These are phyloP conservation scores for Charaxes varanes DNA, from an alignment of 1,140 invertebrate species.

Conservation along the genomic window DNA sequence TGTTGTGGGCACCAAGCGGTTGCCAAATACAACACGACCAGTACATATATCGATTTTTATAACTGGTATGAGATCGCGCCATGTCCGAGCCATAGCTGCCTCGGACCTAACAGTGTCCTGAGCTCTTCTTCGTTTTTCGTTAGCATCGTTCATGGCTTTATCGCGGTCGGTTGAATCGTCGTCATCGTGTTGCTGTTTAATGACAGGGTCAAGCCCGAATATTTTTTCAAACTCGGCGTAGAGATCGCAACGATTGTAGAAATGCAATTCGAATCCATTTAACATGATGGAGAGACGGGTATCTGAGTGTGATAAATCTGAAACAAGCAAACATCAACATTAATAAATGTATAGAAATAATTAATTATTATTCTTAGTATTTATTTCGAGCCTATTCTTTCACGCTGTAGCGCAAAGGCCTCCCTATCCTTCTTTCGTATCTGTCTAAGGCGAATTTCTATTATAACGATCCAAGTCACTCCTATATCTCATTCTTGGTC, in stretches of 20 bases:
- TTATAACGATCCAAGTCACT: too few species aligned
- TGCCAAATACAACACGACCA: slow-evolving; percentile 96
- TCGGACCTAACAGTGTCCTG: slow-evolving; percentile 81
- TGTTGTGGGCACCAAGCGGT: slow-evolving; percentile 94
- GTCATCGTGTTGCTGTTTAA: slow-evolving; percentile 78
- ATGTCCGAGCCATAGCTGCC: slow-evolving; percentile 87
- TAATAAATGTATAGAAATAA: too few species aligned
- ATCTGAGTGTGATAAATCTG: slow-evolving; percentile 96
- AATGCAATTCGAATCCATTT: slow-evolving; percentile 96
- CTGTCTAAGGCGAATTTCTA: too few species aligned
- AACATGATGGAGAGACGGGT: slow-evolving; percentile 94
- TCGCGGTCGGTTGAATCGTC: slow-evolving; percentile 68
- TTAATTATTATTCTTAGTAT: too few species aligned
- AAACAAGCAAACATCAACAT: slow-evolving; percentile 32
- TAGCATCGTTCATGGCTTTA: slow-evolving; percentile 77
- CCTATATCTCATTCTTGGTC: too few species aligned
- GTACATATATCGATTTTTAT: slow-evolving; percentile 95
- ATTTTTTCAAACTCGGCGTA: slow-evolving; percentile 92
- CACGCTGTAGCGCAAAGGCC: too few species aligned
- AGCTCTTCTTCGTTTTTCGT: slow-evolving; percentile 73
- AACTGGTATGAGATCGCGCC: slow-evolving; percentile 97
- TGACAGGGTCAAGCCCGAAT: slow-evolving; percentile 88
- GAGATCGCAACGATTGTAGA: slow-evolving; percentile 94
- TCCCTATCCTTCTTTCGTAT: too few species aligned
- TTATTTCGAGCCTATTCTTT: too few species aligned